Conservation (phyloP, 2,797 vertebrate species). For the Rhadinocentrus ornatus region DNA sequence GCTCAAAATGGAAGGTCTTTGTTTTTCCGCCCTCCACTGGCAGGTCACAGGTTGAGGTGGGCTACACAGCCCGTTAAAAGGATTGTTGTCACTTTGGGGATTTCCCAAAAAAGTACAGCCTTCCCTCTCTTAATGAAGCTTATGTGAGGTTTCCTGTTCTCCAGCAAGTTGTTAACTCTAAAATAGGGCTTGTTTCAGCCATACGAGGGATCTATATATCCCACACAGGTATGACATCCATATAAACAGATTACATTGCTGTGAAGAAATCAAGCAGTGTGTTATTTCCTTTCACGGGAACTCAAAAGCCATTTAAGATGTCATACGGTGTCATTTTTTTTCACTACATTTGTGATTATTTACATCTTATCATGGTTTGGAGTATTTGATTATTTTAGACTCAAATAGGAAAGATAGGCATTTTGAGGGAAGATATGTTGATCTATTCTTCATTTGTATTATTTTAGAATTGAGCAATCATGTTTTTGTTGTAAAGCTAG, state of each 20-base stretch:
- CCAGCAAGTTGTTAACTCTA: conserved; percentile 8
- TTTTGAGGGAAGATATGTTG: not conserved
- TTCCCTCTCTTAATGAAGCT: conserved; percentile 9
- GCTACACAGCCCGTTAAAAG: conserved; percentile 29
- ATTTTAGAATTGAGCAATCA: not conserved
- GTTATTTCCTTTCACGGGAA: conserved; percentile 46
- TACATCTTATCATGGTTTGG: conserved; percentile 46
- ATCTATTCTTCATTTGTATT: not conserved
- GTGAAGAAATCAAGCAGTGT: conserved; percentile 31
- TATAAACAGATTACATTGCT: conserved; percentile 30
- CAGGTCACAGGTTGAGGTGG: conserved; percentile 42
- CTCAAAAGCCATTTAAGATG: conserved; percentile 52
- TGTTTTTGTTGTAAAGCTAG: conserved; percentile 10
- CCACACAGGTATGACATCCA: conserved; percentile 30
- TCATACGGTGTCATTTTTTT: conserved; percentile 47
- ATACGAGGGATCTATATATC: conserved; percentile 35
- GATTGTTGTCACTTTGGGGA: conserved; percentile 32
- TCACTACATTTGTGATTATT: conserved; percentile 47
- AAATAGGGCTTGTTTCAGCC: conserved; percentile 35
- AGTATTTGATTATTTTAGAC: conserved; percentile 54
- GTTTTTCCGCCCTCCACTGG: not conserved
- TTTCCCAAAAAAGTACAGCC: conserved; percentile 36
- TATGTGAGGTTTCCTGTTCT: conserved; percentile 3
- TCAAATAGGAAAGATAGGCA: conserved; percentile 43
- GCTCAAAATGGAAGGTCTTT: conserved; percentile 21